Conservation (phyloP, 2,113 vertebrate genomes). For the Archocentrus centrarchus region DNA sequence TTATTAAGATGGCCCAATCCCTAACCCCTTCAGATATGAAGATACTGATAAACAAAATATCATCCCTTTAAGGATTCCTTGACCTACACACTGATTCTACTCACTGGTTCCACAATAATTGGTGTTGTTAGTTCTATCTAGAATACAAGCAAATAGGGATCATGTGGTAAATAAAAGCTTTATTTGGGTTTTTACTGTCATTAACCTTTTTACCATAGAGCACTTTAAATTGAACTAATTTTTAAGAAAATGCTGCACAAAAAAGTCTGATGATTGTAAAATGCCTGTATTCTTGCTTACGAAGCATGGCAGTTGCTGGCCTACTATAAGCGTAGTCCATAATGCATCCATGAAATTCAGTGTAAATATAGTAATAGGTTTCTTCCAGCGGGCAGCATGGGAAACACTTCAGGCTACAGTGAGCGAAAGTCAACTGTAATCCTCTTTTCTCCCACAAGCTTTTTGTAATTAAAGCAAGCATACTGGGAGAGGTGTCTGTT, state of each 20-base stretch:
- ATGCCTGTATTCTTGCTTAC: background rate
- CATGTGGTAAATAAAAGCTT: background rate
- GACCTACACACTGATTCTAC: background rate
- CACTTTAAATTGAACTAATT: background rate
- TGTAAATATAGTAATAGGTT: background rate
- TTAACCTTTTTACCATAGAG: background rate
- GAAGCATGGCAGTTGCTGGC: background rate
- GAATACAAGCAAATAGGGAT: background rate
- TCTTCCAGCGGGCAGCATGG: background rate
- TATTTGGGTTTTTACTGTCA: background rate
- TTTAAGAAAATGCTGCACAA: background rate
- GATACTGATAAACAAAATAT: background rate
- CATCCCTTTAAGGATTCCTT: background rate
- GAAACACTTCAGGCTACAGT: background rate
- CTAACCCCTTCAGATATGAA: background rate
- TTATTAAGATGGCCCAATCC: background rate
- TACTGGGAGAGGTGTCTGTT: background rate
- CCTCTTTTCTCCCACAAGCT: background rate
- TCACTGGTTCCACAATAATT: background rate
- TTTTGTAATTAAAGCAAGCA: background rate
- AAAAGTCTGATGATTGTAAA: background rate
- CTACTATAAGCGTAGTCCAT: background rate
- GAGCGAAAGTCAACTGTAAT: background rate
- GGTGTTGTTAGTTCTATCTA: background rate
- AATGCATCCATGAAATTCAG: background rate